Evolutionary conservation across 2,888 invertebrate species (phyloP), one percentile per base, ranked within the genome.

Genomic region (Leptarthrus brevirostris): DNA sequence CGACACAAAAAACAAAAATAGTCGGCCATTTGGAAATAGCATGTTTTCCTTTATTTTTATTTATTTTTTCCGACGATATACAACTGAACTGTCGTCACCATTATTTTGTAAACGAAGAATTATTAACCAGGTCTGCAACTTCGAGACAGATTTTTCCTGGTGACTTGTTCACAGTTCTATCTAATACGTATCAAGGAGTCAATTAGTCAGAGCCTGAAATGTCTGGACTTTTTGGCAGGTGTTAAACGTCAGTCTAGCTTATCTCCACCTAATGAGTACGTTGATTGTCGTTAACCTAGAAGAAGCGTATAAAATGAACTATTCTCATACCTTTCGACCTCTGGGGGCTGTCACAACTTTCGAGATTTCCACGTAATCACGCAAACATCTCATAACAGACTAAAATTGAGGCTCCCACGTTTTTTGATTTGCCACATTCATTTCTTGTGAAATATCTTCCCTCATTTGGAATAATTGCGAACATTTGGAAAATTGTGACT

Each of bases 401-500:
- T 34, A 34, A 36, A 58, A 18, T 12, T 12, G 8, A 18, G 18
- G 36, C 34, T 34, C 54, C 30, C 14, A 36, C 12, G 22, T 58
- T 58, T 12, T 10, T 16, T 10, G 16, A 36, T 58, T n/a, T 58
- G 10, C 58, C 10, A 40, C 58, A 34, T 36, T 58, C 20, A 58
- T 58, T 58, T 36, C 36, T 36, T 36, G n/a, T 58, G 58, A 58
- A 58, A 58, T 34, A 58, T 58, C 58, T 58, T 18, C 22, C 18
- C 58, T 58, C 58, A 36, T 58, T 58, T 58, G 20, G 36, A 18
- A 58, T 58, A 58, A 58, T 58, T 34, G 36, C 36, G 36, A 12
- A 40, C 58, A 58, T 58, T 58, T 58, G n/a, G 58, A 58, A 58
- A 34, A 58, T 58, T 58, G 58, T 58, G 36, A 58, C 36, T 34